Conservation (phyloP, 2,888 invertebrate species). For the Xestia xanthographa region DNA sequence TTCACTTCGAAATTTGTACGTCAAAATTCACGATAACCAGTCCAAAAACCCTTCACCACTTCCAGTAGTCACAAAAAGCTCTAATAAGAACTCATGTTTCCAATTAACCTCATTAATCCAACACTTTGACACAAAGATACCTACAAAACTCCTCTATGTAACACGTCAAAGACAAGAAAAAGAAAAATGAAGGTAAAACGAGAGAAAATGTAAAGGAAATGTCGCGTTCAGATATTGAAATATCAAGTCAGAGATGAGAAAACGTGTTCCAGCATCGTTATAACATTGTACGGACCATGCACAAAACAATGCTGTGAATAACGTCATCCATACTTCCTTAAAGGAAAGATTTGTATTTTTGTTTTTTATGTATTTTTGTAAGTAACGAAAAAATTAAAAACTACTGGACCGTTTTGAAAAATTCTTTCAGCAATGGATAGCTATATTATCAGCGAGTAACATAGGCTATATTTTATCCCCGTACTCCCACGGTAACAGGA, state of each 20-base stretch:
- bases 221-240: conserved; percentile 52
- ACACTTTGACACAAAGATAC: conserved; percentile 17
- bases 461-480: no score
- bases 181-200: conserved; percentile 25
- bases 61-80: neutral
- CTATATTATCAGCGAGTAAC: no score
- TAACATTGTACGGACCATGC: neutral
- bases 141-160: neutral
- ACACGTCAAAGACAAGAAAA: conserved; percentile 32
- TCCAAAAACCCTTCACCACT: neutral
- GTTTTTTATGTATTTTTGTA: no score
- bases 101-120: conserved; percentile 11
- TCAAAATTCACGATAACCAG: neutral
- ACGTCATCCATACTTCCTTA: no score
- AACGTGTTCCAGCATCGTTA: conserved; percentile 24
- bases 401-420: no score
- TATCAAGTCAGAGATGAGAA: conserved; percentile 37
- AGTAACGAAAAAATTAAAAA: no score
- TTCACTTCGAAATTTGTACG: no score
- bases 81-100: neutral
- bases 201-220: conserved; percentile 40
- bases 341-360: no score
- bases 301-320: conserved; percentile 12
- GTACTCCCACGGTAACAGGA: no score
- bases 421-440: no score